These are phyloP conservation scores for Phalacrocorax aristotelis DNA, from an alignment of 2,113 vertebrate species.

Conservation along the genomic window DNA sequence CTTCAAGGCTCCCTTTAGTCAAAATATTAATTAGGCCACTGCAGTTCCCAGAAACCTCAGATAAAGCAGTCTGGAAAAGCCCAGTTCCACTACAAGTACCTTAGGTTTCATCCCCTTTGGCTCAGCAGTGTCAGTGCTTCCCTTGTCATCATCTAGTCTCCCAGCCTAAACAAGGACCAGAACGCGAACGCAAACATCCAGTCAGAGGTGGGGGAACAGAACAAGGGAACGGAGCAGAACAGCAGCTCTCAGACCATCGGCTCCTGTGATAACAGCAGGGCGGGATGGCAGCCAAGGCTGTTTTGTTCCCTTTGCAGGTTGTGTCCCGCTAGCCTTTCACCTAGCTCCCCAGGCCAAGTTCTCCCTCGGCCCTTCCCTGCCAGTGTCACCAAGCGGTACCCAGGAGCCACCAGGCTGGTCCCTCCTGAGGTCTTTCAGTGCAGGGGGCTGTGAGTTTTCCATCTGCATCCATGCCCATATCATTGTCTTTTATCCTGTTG, in stretches of 20 bases:
- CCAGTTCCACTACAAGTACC: fast-evolving
- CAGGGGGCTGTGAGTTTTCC: neutral
- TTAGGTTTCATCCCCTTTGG: neutral
- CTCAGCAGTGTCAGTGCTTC: neutral
- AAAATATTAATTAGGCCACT: conserved; percentile 32
- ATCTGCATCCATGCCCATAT: fast-evolving
- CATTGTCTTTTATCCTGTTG: neutral
- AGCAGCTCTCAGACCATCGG: neutral
- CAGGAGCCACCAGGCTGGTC: neutral
- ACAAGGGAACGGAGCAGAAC: neutral
- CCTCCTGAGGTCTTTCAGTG: neutral
- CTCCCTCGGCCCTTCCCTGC: neutral
- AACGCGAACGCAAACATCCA: neutral
- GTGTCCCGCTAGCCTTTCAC: neutral
- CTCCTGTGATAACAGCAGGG: neutral
- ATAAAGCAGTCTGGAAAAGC: conserved; percentile 6
- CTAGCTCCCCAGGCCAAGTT: neutral
- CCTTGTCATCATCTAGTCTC: neutral
- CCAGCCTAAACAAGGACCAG: conserved; percentile 38
- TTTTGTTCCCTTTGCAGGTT: neutral
- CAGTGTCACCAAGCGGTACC: neutral
- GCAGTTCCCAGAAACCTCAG: neutral
- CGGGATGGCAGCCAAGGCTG: neutral
- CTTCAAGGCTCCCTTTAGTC: conserved; percentile 13
- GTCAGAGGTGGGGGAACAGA: neutral